A percentile compares a stretch with the other conserved stretches of the same genome.
phyloP scores from a whole-genome alignment of 2,113 vertebrate genomes.

The Crotalus horridus region DNA sequence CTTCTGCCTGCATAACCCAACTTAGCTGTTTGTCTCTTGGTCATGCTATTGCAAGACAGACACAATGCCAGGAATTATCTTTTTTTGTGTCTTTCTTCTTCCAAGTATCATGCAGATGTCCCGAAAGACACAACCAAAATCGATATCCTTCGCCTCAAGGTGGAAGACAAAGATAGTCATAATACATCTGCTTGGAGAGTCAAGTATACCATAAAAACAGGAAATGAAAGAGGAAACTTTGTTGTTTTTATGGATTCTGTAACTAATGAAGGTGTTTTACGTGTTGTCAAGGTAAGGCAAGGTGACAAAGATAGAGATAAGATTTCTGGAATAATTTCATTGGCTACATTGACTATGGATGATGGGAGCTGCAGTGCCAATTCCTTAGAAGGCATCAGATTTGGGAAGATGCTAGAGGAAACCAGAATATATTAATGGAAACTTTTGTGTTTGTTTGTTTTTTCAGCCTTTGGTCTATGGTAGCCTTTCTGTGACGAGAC shows the following conservation, averaged over 20 bases:
- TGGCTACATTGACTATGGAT: not conserved
- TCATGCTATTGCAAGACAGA: not conserved
- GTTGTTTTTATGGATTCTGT: conserved; percentile 68
- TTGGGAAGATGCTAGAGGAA: not conserved
- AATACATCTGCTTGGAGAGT: conserved; percentile 71
- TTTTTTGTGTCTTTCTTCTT: not conserved
- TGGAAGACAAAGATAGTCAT: conserved; percentile 70
- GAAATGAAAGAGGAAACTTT: conserved; percentile 67
- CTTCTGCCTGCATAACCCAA: not conserved
- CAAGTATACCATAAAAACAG: conserved; percentile 64
- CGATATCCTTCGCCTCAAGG: conserved; percentile 59
- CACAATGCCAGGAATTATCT: not conserved
- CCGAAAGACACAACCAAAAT: conserved; percentile 22
- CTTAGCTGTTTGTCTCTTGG: not conserved
- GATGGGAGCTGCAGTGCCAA: not conserved
- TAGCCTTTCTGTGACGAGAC: not conserved
- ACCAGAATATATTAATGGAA: not conserved
- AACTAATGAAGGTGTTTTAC: conserved; percentile 79
- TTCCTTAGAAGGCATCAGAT: not conserved
- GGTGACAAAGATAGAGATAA: accelerated
- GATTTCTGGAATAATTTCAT: not conserved
- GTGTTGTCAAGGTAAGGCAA: conserved; percentile 72
- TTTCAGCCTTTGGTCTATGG: conserved; percentile 71
- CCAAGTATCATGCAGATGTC: conserved; percentile 42
- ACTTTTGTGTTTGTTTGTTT: not conserved